Base-by-base conservation (phyloP, 2,888 invertebrate species). In the Electrophaes corylata region DNA sequence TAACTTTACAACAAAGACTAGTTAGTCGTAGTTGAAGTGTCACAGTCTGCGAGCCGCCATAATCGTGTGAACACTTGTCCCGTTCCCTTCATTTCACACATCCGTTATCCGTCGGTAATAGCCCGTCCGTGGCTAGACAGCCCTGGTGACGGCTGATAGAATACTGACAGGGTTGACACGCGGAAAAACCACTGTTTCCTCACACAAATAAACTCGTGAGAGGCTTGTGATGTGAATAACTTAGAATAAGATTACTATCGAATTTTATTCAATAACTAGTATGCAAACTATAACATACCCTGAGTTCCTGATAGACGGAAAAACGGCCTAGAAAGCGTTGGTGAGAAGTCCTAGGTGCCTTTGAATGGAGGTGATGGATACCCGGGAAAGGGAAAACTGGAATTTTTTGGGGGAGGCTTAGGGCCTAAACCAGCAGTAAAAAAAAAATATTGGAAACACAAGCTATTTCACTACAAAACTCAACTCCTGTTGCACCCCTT, bases 51-150 rank as follows among this genome's bases (percentile, higher is more conserved):
- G 64, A 40, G 20, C 47, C 51, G 54, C 69, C 73, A 78, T 78
- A 77, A 78, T 74, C 81, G 81, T 80, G 86, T 76, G 83, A 84
- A 76, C 73, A 72, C 67, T 67, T 62, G 69, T 71, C 71, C 69
- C 65, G 59, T 56, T 65, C 76, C 81, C 76, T 66, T 66, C 77
- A 75, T 79, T 78, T 75, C 77, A 74, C 77, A 73, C 82, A 81
- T 86, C 85, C 83, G 84, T 76, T 79, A 81, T 85, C 83, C 81
- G 83, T 75, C 76, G 70, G 65, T 79, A 78, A 82, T 80, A 78
- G 81, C 47, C 41, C 67, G 67, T 50, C 69, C 67, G 68, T 63
- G 60, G 66, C 65, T 70, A 62, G 72, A 75, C 76, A 76, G 67
- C 74, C 73, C 74, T 75, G 49, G n/a, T 53, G 62, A 68, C 69